Evolutionary conservation across 2,797 vertebrate genomes (phyloP), one percentile per base, ranked within the genome.

Genomic region (Merluccius polli): DNA sequence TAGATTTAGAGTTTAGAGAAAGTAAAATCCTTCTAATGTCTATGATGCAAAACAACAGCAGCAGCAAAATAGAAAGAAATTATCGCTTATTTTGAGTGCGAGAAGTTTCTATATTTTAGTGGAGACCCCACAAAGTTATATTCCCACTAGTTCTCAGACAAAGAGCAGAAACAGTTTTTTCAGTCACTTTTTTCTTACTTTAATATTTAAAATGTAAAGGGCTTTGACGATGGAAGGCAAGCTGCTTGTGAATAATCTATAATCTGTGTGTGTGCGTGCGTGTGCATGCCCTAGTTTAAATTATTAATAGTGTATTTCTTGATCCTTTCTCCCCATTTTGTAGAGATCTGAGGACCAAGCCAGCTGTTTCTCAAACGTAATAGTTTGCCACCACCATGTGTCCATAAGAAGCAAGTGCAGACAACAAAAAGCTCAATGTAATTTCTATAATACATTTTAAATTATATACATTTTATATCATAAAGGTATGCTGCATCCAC

Each of bases 371-470:
- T 44, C 13, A 44, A 44, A 44, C 1, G 11, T 16, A 44, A 70
- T 71, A 69, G 11, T 71, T 24, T 68, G 36, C 73, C 67, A 72
- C 72, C 74, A 31, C 78, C 48, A 5, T 44, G 72, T 80, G 81
- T 76, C 12, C 6, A 2, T 6, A 32, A 30, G 16, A n/a, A 24
- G 27, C 4, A 71, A 29, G n/a, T 77, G 59, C 75, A 78, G n/a
- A 15, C 16, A 65, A 15, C 2, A 24, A 11, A 30, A 30, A 32
- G 13, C 16, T 63, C 10, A 1, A 18, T 63, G 7, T n/a, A 67
- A 29, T 29, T 67, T 67, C 29, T 67, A 12, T 13, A 30, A 67
- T 11, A n/a, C n/a, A n/a, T n/a, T n/a, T n/a, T n/a, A n/a, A n/a
- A n/a, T n/a, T n/a, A n/a, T n/a, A n/a, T n/a, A n/a, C n/a, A n/a